Evolutionary conservation across 2,888 invertebrate species (phyloP), one percentile per base, ranked within the genome.

Genomic region (Eustalomyia histrio): DNA sequence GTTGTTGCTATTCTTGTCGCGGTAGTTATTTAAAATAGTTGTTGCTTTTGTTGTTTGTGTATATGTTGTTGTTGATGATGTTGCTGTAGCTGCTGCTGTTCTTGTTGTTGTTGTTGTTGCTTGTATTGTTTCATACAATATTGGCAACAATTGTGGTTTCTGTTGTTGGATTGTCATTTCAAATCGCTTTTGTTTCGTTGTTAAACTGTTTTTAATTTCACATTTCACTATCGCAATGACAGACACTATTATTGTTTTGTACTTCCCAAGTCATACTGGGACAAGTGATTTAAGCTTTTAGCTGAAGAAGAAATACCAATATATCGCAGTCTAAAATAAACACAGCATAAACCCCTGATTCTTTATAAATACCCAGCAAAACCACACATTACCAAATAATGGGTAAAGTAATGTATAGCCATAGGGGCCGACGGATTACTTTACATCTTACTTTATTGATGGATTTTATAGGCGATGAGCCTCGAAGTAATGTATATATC

Each of bases 101-200:
- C 58, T 55, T 53, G 76, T n/a, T 58, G 64, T 55, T 53, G 76
- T 58, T 68, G 78, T 52, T 64, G 71, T 76, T 60, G 67, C 67
- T 16, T 72, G 63, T 57, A 79, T 57, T 17, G 67, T 68, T 50
- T 50, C 67, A 57, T 52, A 75, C 47, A 75, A 63, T 63, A 82
- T 53, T 75, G 74, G 75, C 58, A 75, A 68, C 24, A 71, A 72
- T 63, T 79, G 79, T 60, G 63, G 76, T 67, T 58, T 73, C 21
- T 61, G 80, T 18, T 69, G 64, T 39, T 63, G 69, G 69, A 73
- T 63, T 81, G 65, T 71, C 81, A 78, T 81, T 57, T 47, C 43
- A 5, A 29, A 7, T 47, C 1, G 43, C n/a, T 47, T 5, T 47
- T 47, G n/a, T 47, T 47, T 76, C 64, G 52, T 52, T 47, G 33